Conservation (phyloP, 2,797 vertebrate genomes). For the Poecilia picta region DNA sequence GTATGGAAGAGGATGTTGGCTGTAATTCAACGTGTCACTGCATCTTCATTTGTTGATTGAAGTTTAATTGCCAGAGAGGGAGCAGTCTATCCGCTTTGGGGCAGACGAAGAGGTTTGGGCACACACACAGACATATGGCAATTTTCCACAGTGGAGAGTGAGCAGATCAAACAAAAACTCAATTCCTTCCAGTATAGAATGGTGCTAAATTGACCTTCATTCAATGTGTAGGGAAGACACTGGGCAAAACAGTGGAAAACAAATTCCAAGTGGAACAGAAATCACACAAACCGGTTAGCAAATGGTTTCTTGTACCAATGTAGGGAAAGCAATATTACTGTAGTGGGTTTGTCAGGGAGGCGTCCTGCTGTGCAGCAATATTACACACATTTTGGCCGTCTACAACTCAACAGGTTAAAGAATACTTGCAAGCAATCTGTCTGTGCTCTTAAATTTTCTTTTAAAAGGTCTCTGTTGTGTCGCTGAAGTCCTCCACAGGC, state of each 20-base stretch:
- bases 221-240: background rate
- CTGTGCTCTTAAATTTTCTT: constrained; percentile 2
- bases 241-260: constrained; percentile 18
- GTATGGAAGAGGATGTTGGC: constrained; percentile 78
- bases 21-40: constrained; percentile 76
- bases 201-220: background rate
- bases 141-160: constrained; percentile 12
- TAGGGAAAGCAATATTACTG: constrained; percentile 14
- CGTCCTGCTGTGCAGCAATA: constrained; percentile 27
- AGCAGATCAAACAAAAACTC: constrained; percentile 1
- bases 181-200: background rate
- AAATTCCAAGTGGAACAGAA: constrained; percentile 26
- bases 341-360: constrained; percentile 10
- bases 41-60: constrained; percentile 75
- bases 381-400: constrained; percentile 25
- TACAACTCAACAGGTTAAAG: constrained; percentile 36
- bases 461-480: constrained; percentile 22
- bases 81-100: constrained; percentile 53
- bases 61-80: constrained; percentile 78
- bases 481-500: constrained; percentile 1
- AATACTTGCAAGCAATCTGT: constrained; percentile 17
- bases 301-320: constrained; percentile 16
- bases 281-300: constrained; percentile 37
- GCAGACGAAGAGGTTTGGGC: constrained; percentile 34
- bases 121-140: constrained; percentile 1